These are phyloP conservation scores for Eurypyga helias DNA, from an alignment of 2,113 vertebrate species.

Conservation along the genomic window DNA sequence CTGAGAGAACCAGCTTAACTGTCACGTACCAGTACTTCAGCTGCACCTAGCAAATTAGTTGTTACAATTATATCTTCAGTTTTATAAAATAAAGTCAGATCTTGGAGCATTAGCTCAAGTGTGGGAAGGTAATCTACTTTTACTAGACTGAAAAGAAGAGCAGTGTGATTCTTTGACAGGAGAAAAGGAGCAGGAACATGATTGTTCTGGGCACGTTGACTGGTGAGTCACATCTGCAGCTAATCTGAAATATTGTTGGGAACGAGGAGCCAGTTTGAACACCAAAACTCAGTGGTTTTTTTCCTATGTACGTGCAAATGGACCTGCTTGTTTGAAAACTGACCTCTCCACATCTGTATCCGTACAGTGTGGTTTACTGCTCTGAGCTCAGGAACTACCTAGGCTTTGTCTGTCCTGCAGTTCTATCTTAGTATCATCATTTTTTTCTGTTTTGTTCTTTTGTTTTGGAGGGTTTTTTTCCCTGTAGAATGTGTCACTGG, in stretches of 20 bases:
- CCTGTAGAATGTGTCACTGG: neutral
- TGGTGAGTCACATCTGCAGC: neutral
- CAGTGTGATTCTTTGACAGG: neutral
- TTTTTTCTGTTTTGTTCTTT: neutral
- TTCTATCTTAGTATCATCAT: neutral
- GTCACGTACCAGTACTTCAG: accelerated
- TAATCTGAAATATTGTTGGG: neutral
- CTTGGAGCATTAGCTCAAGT: neutral
- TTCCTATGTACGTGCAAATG: neutral
- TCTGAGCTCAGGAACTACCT: neutral
- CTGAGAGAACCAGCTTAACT: neutral
- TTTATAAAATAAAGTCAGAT: neutral
- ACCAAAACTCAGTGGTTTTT: neutral
- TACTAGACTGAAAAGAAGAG: neutral
- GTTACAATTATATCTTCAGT: neutral
- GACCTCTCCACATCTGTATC: neutral
- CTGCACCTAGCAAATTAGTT: neutral
- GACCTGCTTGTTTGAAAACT: neutral
- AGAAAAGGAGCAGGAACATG: neutral
- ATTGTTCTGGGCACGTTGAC: neutral
- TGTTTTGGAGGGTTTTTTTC: too few relatives aligned
- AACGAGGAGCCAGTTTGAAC: neutral
- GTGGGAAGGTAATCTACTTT: neutral
- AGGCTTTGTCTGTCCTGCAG: neutral
- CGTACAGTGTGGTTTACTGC: neutral